These are phyloP conservation scores for Centruroides vittatus DNA, from an alignment of 1,140 invertebrate species.

Conservation along the genomic window DNA sequence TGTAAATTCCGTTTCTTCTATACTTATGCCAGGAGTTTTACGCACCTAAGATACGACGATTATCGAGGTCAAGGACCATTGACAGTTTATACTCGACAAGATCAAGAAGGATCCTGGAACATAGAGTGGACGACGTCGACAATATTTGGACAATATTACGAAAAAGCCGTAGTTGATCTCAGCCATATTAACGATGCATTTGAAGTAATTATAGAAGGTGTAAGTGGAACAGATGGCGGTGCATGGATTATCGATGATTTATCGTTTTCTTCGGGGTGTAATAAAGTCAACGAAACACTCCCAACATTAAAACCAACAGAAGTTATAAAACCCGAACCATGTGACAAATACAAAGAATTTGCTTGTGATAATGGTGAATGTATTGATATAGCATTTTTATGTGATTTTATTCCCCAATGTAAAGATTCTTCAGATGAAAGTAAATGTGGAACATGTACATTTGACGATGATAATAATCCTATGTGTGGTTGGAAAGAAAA, in stretches of 20 bases:
- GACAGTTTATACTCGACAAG: conserved; percentile 7
- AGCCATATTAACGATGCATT: conserved; percentile 9
- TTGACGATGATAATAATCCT: conserved; percentile 7
- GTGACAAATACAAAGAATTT: conserved; percentile 38
- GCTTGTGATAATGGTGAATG: conserved; percentile 66
- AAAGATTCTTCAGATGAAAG: conserved; percentile 13
- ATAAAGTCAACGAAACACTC: conserved; percentile 6
- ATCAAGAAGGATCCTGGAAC: conserved; percentile 6
- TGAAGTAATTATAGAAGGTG: conserved; percentile 24
- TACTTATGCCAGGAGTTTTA: conserved; percentile 6
- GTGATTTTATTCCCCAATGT: conserved; percentile 16
- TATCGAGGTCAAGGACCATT: conserved; percentile 9
- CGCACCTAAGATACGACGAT: conserved; percentile 9
- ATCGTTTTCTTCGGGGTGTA: conserved; percentile 26
- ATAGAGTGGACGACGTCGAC: not conserved
- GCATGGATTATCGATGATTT: conserved; percentile 31
- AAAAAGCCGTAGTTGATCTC: conserved; percentile 11
- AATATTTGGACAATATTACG: conserved; percentile 12
- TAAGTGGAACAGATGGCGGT: conserved; percentile 21
- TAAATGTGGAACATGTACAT: conserved; percentile 13
- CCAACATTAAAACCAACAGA: conserved; percentile 4
- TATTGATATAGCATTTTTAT: conserved; percentile 26
- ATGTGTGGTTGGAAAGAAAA: conserved; percentile 15
- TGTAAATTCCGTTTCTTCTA: conserved; percentile 18
- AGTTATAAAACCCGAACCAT: not conserved